These are phyloP conservation scores for Cabera pusaria DNA, from an alignment of 2,888 invertebrate species.

Conservation along the genomic window DNA sequence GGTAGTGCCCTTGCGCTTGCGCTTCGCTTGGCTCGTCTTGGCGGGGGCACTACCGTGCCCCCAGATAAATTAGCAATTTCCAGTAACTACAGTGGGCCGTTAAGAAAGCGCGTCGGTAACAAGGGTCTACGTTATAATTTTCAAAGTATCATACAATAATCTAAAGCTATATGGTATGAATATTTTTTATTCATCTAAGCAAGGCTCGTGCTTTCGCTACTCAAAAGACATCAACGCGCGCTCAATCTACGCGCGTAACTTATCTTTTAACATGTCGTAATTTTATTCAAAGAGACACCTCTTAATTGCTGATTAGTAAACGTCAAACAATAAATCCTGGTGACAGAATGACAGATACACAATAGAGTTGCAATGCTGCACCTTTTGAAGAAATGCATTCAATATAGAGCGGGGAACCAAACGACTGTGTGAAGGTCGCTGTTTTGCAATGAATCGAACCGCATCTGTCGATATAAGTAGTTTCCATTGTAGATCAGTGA, in stretches of 20 bases:
- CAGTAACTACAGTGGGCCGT: too few relatives aligned
- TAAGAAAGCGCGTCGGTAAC: too few relatives aligned
- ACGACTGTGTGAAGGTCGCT: conserved; percentile 54
- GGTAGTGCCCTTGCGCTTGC: too few relatives aligned
- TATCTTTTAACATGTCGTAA: conserved; percentile 1
- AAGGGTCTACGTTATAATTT: too few relatives aligned
- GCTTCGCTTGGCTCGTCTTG: too few relatives aligned
- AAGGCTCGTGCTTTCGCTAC: conserved; percentile 1
- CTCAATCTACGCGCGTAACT: too few relatives aligned
- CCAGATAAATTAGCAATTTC: too few relatives aligned
- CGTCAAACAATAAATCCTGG: conserved; percentile 3
- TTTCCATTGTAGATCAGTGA: conserved; percentile 58
- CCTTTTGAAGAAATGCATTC: conserved; percentile 37
- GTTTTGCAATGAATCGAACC: conserved; percentile 59
- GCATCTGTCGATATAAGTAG: conserved; percentile 52
- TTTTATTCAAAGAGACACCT: conserved; percentile 6
- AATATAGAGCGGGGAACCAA: conserved; percentile 51
- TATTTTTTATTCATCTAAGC: too few relatives aligned
- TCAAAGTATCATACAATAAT: too few relatives aligned
- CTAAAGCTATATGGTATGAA: too few relatives aligned
- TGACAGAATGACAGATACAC: too few relatives aligned
- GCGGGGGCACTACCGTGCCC: too few relatives aligned
- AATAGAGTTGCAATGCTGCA: conserved; percentile 24
- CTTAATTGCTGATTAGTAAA: conserved; percentile 13
- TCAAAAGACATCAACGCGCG: conserved; percentile 15